A percentile compares a stretch with the other conserved stretches of the same genome.
Conservation (phyloP, 53 echinoderm and acorn worm species). For the Patiria pectinifera region DNA sequence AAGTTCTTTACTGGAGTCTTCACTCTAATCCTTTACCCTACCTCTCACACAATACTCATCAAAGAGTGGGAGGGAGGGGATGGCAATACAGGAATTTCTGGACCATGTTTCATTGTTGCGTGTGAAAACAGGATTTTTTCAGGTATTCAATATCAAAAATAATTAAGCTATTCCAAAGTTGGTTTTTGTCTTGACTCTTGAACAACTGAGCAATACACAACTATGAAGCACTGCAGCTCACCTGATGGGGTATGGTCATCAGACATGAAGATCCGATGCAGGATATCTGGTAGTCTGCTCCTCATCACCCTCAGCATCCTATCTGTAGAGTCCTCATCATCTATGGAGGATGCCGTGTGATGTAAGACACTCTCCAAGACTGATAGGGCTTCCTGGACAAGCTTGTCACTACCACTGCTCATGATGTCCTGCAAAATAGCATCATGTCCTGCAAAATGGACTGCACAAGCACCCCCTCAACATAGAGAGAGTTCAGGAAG, state of each 20-base stretch:
- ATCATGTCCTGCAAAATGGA: no score
- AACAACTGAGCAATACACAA: neutral
- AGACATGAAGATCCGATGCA: constrained; percentile 59
- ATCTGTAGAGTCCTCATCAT: neutral
- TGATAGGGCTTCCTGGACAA: constrained; percentile 19
- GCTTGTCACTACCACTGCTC: constrained; percentile 31
- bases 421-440: constrained; percentile 49
- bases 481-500: no score
- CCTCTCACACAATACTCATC: no score
- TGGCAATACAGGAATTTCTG: no score
- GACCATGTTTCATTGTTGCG: no score
- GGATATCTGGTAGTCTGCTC: constrained; percentile 52
- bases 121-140: no score
- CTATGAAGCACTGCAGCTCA: neutral
- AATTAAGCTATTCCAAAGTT: no score
- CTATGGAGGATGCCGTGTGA: neutral
- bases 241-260: constrained; percentile 33
- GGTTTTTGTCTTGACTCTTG: neutral
- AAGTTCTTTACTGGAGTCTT: no score
- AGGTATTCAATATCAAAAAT: no score
- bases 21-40: no score
- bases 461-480: no score
- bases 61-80: no score
- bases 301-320: constrained; percentile 22
- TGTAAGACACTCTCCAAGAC: constrained; percentile 38